Percentiles rank a stretch among this genome's conserved stretches.
phyloP scores from a whole-genome alignment of 2,888 invertebrate genomes.

The Caprella mutica region DNA sequence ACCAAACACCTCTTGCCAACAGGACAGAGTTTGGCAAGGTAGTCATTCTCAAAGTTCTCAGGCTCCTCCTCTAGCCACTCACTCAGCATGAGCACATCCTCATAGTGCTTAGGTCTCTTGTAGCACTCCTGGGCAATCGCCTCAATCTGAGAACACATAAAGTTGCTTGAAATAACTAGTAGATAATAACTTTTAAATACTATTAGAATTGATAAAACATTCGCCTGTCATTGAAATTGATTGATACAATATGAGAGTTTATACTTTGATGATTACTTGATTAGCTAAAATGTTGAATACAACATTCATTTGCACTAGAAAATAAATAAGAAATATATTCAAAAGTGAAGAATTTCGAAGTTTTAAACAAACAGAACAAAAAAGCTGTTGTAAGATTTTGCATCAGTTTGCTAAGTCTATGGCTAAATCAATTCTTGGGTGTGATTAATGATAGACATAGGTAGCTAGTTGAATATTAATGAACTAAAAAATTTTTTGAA shows the following conservation, averaged over 20 bases:
- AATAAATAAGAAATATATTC: too few relatives aligned
- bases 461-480: too few relatives aligned
- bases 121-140: conserved; percentile 17
- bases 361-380: too few relatives aligned
- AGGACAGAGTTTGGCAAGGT: conserved; percentile 69
- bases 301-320: too few relatives aligned
- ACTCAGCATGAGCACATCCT: conserved; percentile 65
- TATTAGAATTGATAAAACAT: not conserved
- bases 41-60: conserved; percentile 55
- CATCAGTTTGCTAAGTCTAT: too few relatives aligned
- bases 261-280: not conserved
- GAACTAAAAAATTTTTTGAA: too few relatives aligned
- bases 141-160: too few relatives aligned
- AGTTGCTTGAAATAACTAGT: not conserved
- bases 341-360: too few relatives aligned
- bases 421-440: too few relatives aligned
- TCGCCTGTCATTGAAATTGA: not conserved
- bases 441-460: too few relatives aligned
- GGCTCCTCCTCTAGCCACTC: conserved; percentile 90
- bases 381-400: too few relatives aligned
- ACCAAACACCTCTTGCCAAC: conserved; percentile 70
- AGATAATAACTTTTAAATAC: not conserved
- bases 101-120: conserved; percentile 20
- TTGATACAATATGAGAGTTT: not conserved
- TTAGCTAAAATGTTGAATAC: not conserved